A percentile compares a stretch with the other conserved stretches of the same genome.
These are phyloP conservation scores for Acholoe squamosa DNA, from an alignment of 2,888 invertebrate species.

Conservation along the genomic window DNA sequence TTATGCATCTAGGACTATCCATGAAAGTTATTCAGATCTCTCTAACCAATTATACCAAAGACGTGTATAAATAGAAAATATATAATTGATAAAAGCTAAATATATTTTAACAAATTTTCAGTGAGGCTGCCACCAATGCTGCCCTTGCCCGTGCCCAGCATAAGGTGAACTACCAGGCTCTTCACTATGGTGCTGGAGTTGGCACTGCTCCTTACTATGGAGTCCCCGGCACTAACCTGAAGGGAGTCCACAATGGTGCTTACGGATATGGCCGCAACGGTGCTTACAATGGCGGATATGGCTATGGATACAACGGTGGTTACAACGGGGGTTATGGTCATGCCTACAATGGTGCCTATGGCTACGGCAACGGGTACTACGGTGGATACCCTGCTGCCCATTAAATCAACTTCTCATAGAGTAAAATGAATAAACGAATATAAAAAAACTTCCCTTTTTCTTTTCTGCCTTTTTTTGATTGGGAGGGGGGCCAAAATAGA, in stretches of 20 bases:
- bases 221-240: conserved; percentile 13
- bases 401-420: no score
- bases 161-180: conserved; percentile 8
- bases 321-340: background rate
- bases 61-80: no score
- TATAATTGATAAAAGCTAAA: no score
- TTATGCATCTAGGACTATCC: no score
- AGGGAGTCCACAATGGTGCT: conserved; percentile 15
- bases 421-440: no score
- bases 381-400: background rate
- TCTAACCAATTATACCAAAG: no score
- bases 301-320: background rate
- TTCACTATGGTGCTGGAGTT: conserved; percentile 44
- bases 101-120: no score
- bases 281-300: background rate
- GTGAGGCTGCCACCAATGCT: conserved; percentile 7
- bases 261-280: conserved; percentile 20
- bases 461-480: no score
- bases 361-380: background rate
- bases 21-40: no score
- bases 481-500: no score
- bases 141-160: background rate
- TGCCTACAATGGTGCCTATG: background rate
- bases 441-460: no score
- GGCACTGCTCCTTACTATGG: conserved; percentile 49